Base-by-base conservation (phyloP, 2,797 vertebrate species). In the Toxotes lorentzi region DNA sequence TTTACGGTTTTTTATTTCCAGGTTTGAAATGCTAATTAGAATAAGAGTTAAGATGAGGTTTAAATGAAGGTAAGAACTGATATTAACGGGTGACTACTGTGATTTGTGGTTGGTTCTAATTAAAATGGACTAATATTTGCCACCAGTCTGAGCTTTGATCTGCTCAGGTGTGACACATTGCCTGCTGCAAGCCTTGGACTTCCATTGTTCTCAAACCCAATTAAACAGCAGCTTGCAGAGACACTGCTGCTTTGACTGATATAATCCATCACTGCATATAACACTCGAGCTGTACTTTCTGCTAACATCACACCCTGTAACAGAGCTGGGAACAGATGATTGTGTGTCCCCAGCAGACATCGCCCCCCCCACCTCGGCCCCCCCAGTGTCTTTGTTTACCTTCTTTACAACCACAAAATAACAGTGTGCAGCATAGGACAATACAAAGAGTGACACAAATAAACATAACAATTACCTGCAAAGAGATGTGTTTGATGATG, bases 181-280 rank as follows among this genome's bases (percentile, higher is more conserved):
- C 67, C 35, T 30, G 41, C 79, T 63, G 43, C 57, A 73, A 78
- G 30, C 14, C n/a, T 40, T 32, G 16, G 41, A 53, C n/a, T 56
- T 83, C 57, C 50, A 86, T 75, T 79, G 76, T 84, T 84, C 68
- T 76, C 40, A 47, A 48, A 84, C 76, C 81, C 81, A 86, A 84
- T 81, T 84, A 81, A 78, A 85, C 76, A 64, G 73, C 60, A 70
- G 62, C 72, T 82, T 47, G 60, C 60, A 73, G 74, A 73, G 76
- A 69, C 54, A 62, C 45, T 12, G 54, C 58, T 61, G 62, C 53
- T 21, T 63, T 69, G 48, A 85, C 70, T 61, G 76, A 76, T 73
- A 67, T 70, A 57, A 85, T 83, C 77, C 51, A 72, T 89, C 73
- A 65, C 27, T 1, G 47, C 69, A 48, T 27, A 65, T 64, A 73